Base-by-base conservation (phyloP, 1,140 invertebrate genomes). In the Cepaea nemoralis region DNA sequence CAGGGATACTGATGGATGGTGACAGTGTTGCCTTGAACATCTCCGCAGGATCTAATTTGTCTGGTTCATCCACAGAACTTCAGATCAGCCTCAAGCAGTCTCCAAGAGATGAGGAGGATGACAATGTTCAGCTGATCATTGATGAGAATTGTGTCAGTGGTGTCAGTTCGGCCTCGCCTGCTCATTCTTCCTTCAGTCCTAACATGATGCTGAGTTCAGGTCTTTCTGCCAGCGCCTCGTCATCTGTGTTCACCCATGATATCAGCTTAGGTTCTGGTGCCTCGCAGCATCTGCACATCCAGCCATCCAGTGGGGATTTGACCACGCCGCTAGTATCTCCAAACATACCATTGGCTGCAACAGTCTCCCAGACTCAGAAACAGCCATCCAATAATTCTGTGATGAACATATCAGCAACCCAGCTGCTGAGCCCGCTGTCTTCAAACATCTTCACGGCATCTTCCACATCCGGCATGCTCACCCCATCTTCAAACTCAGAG, bases 91-190 rank as follows among this genome's bases (percentile, higher is more conserved):
- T 80, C 27, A 80, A 80, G 45, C 48, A 48, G 12, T 80, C 78
- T 27, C 78, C 78, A 1, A n/a, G 66, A n/a, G 69, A 80, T 42
- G 78, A 80, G 19, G 78, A 80, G 27, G 78, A 80, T 35, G 78
- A 80, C 69, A 80, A 80, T 63, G 48, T 80, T 35, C 78, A 80
- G 48, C 42, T 80, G 27, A 80, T 80, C 48, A 80, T 80, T 39
- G 78, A 80, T 40, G 78, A 80, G 48, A 80, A 80, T 63, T 80
- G 78, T 48, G 42, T 63, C 0, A 67, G 45, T n/a, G 78, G 67
- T 27, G 37, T 48, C 1, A 55, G 42, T 45, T 80, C 78, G 6
- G 39, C 69, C 0, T 80, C 78, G 0, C 78, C 78, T 0, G 78
- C 78, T 33, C 69, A 70, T 39, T 71, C 78, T 14, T 40, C 67